Percentiles rank a stretch among this genome's conserved stretches.
These are phyloP conservation scores for Neodontobutis hainanensis DNA, from an alignment of 2,113 vertebrate species.

Conservation along the genomic window DNA sequence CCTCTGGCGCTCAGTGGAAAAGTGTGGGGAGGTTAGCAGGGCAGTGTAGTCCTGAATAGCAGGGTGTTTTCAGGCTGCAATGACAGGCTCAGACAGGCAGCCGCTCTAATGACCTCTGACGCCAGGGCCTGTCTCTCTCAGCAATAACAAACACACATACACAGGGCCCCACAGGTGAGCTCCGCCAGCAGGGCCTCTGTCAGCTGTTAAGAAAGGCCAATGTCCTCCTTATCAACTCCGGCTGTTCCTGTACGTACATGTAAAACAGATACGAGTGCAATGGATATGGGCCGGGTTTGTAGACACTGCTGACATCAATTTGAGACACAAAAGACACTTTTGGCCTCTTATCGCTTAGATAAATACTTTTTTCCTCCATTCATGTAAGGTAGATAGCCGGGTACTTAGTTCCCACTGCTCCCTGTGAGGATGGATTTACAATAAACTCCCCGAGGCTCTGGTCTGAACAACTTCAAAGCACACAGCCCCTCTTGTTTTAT, in stretches of 20 bases:
- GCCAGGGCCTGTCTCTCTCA: constrained; percentile 75
- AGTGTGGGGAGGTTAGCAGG: constrained; percentile 30
- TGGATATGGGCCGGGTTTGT: constrained; percentile 2
- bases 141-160: constrained; percentile 73
- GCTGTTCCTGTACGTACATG: constrained; percentile 35
- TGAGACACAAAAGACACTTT: constrained; percentile 52
- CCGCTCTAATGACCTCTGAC: constrained; percentile 79
- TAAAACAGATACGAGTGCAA: constrained; percentile 30
- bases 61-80: constrained; percentile 77
- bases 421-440: constrained; percentile 66
- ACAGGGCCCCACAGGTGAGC: constrained; percentile 67
- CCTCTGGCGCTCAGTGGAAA: constrained; percentile 32
- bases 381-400: constrained; percentile 60
- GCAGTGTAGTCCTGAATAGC: constrained; percentile 77
- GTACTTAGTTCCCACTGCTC: constrained; percentile 58
- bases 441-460: constrained; percentile 68
- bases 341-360: constrained; percentile 66
- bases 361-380: constrained; percentile 47
- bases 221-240: constrained; percentile 28
- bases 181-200: constrained; percentile 63
- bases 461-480: constrained; percentile 75
- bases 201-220: constrained; percentile 59
- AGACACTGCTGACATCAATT: constrained; percentile 43
- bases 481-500: constrained; percentile 73
- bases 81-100: constrained; percentile 79